A percentile compares a stretch with the other conserved stretches of the same genome.
phyloP scores from a whole-genome alignment of 1,140 invertebrate species.

The Aporrectodea caliginosa region DNA sequence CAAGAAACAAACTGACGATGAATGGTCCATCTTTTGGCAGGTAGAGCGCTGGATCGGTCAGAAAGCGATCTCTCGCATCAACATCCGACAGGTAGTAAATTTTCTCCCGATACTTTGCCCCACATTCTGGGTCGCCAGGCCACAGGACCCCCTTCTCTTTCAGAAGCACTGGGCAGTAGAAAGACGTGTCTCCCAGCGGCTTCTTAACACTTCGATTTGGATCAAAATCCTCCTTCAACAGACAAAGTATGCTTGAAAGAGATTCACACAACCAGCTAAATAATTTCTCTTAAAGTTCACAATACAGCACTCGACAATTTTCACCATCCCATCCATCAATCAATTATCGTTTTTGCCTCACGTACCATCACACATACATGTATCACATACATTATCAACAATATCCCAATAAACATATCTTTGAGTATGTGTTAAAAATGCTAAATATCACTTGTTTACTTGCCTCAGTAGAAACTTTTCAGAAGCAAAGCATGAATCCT shows the following conservation, averaged over 20 bases:
- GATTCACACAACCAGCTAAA: not conserved
- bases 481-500: no score
- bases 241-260: slow-evolving; percentile 4
- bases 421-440: no score
- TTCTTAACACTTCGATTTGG: slow-evolving; percentile 49
- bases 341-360: slow-evolving; percentile 19
- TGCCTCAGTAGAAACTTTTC: no score
- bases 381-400: no score
- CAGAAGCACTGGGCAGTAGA: slow-evolving; percentile 54
- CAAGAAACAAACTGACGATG: slow-evolving; percentile 44
- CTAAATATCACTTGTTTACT: no score
- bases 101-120: slow-evolving; percentile 51
- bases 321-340: not conserved
- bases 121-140: slow-evolving; percentile 53
- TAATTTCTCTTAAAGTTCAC: not conserved
- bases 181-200: slow-evolving; percentile 51
- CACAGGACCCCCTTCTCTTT: slow-evolving; percentile 49
- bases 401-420: no score
- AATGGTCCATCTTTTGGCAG: slow-evolving; percentile 43
- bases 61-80: slow-evolving; percentile 50
- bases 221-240: slow-evolving; percentile 48
- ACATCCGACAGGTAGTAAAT: slow-evolving; percentile 51
- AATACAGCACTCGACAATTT: not conserved
- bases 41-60: slow-evolving; percentile 46
- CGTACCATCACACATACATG: not conserved